Conservation (phyloP, 2,888 invertebrate genomes). For the Coenonympha arcania region DNA sequence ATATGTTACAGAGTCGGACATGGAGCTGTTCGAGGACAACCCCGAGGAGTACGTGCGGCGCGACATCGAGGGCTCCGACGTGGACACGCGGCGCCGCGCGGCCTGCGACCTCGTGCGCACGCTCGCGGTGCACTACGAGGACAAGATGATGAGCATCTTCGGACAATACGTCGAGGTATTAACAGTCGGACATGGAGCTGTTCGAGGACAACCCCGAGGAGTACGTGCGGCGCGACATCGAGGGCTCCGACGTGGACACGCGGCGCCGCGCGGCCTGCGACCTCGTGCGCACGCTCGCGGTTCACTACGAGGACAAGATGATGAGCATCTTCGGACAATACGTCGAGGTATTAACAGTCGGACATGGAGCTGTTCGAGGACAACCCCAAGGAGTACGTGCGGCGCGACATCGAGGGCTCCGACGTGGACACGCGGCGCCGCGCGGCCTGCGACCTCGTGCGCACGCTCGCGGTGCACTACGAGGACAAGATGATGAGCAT, state of each 20-base stretch:
- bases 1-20: slow-evolving; percentile 81
- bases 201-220: too few species aligned
- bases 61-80: slow-evolving; percentile 98
- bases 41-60: slow-evolving; percentile 97
- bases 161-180: slow-evolving; percentile 88
- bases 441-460: slow-evolving; percentile 97
- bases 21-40: slow-evolving; percentile 97
- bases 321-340: too few species aligned
- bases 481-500: slow-evolving; percentile 90
- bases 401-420: slow-evolving; percentile 97
- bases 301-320: too few species aligned
- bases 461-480: slow-evolving; percentile 89
- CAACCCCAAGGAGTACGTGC: slow-evolving; percentile 97
- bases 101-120: slow-evolving; percentile 98
- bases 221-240: too few species aligned
- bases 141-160: slow-evolving; percentile 89
- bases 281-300: too few species aligned
- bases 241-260: too few species aligned
- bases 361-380: slow-evolving; percentile 98
- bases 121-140: slow-evolving; percentile 89
- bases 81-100: slow-evolving; percentile 95
- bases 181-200: too few species aligned
- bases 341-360: too few species aligned
- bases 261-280: too few species aligned
- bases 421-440: slow-evolving; percentile 97